Evolutionary conservation across 2,113 vertebrate species (phyloP).

Genomic region (Toxostoma redivivum): DNA sequence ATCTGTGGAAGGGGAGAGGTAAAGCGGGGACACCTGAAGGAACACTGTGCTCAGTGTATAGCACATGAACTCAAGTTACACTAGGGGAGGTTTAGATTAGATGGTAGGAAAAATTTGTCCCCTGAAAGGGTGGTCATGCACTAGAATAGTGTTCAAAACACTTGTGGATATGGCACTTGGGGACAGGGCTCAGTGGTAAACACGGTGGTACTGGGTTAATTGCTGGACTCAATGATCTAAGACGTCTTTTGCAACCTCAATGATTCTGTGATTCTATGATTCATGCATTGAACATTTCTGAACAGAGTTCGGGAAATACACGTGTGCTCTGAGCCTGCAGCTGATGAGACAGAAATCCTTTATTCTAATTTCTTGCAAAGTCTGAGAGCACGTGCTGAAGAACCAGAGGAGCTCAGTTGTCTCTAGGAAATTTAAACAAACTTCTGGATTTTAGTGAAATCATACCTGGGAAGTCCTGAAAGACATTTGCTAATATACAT

Average conservation of each 20-base stretch:
- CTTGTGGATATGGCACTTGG: background rate
- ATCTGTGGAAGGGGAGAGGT: background rate
- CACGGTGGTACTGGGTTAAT: background rate
- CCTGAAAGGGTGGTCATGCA: background rate
- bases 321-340: background rate
- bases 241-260: background rate
- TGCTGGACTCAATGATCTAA: background rate
- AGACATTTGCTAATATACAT: background rate
- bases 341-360: background rate
- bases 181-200: background rate
- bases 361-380: background rate
- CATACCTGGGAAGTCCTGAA: background rate
- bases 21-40: background rate
- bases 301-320: background rate
- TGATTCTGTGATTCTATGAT: background rate
- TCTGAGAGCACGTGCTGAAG: background rate
- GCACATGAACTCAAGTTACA: background rate
- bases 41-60: background rate
- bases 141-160: background rate
- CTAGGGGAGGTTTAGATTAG: background rate
- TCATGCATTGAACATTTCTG: background rate
- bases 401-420: background rate
- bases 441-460: background rate
- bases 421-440: background rate
- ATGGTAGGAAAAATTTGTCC: background rate